A percentile compares a stretch with the other conserved stretches of the same genome.
These are phyloP conservation scores for Pyrgus malvae DNA, from an alignment of 2,888 invertebrate species.

Conservation along the genomic window DNA sequence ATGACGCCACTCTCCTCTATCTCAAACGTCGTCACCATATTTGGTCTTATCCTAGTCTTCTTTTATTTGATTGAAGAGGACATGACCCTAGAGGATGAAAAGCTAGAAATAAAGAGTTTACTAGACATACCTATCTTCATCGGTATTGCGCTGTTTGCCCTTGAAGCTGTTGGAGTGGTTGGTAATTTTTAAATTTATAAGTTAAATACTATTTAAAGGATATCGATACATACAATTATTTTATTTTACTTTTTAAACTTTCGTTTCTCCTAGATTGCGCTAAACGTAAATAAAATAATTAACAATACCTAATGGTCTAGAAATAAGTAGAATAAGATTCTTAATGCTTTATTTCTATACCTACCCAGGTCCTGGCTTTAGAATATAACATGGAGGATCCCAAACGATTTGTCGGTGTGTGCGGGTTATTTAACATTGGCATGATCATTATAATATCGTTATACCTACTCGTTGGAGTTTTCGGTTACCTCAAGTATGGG, in stretches of 20 bases:
- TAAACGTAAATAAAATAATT: too few species aligned
- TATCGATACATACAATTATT: too few species aligned
- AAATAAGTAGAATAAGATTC: too few species aligned
- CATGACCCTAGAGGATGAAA: conserved; percentile 70
- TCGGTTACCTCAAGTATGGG: conserved; percentile 94
- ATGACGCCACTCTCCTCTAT: conserved; percentile 90
- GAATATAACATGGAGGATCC: conserved; percentile 96
- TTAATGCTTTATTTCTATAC: too few species aligned
- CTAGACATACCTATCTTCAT: conserved; percentile 88
- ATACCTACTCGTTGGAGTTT: conserved; percentile 91
- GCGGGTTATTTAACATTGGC: conserved; percentile 90
- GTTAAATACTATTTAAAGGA: too few species aligned
- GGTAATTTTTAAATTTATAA: neutral
- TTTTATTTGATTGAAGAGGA: conserved; percentile 86
- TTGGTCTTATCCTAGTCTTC: conserved; percentile 87
- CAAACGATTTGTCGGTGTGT: conserved; percentile 86
- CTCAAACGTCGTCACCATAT: conserved; percentile 88
- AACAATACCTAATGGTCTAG: too few species aligned
- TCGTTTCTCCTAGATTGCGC: too few species aligned
- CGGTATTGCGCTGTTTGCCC: conserved; percentile 93
- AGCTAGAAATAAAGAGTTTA: conserved; percentile 69
- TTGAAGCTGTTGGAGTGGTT: conserved; percentile 90
- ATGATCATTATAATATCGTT: conserved; percentile 89
- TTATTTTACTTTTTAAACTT: too few species aligned
- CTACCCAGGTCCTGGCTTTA: conserved; percentile 89